Base-by-base conservation (phyloP, 2,888 invertebrate species). In the Rhaphigaster nebulosa region DNA sequence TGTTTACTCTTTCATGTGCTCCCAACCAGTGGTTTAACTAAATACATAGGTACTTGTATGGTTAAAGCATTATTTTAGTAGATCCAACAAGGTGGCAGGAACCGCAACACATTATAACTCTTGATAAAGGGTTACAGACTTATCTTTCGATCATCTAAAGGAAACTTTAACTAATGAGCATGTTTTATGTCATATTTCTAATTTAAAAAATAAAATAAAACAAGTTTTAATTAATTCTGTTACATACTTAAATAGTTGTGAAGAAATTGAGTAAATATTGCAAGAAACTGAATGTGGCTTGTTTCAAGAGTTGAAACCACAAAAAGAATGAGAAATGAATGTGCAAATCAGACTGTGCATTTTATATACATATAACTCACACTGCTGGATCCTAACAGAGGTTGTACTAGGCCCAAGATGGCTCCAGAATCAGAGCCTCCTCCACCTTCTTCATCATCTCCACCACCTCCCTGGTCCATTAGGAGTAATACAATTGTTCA, bases 381-480 rank as follows among this genome's bases (percentile, higher is more conserved):
- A 88, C 92, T 92, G 92, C 92, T 92, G 87, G 91, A 87, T 10
- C 92, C 92, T 20, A 92, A 76, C 15, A 92, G 90, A 26, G 92
- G 92, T 26, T 91, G 90, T 56, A 92, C 87, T 20, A 92, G 88
- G 65, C 91, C 91, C 34, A 92, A 88, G 65, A 92, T 91, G 41
- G 92, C 91, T 23, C 92, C 92, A n/a, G 92, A 92, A 90, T 92
- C 92, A 6, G 92, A 92, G 12, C 89, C 91, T 23, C 90, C 90
- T 29, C 91, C 89, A 8, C 54, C 91, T 65, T 90, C 91, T n/a
- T 52, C 89, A 26, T 91, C 89, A 70, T 76, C 90, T 45, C 80
- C 90, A 41, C 92, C 91, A 34, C 92, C 92, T 45, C 91, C 91
- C 90, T 90, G 41, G 41, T 23, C 34, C 65, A 23, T 84, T 84